These are phyloP conservation scores for Crenuchus spilurus DNA, from an alignment of 2,797 vertebrate genomes.

Conservation along the genomic window DNA sequence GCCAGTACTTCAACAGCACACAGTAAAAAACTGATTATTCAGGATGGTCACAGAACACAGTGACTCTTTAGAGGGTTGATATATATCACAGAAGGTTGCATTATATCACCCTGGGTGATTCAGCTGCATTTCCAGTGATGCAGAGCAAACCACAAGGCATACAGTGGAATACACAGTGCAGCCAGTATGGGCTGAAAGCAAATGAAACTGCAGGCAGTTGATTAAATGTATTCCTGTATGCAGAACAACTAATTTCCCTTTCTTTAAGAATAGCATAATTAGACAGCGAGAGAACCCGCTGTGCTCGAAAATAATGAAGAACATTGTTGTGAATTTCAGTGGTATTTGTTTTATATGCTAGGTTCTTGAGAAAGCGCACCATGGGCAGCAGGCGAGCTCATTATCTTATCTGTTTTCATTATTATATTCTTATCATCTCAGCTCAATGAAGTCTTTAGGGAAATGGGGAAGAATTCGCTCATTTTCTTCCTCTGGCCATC, in stretches of 20 bases:
- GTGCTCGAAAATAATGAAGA: background rate
- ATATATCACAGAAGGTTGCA: too few relatives aligned
- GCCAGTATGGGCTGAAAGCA: background rate
- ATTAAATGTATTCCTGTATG: background rate
- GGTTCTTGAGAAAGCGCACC: background rate
- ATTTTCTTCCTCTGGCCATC: background rate
- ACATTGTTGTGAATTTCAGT: background rate
- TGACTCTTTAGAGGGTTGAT: too few relatives aligned
- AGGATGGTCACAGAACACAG: too few relatives aligned
- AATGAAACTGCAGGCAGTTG: background rate
- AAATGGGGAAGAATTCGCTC: background rate
- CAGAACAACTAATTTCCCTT: background rate
- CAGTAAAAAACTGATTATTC: too few relatives aligned
- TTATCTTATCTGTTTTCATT: conserved; percentile 12
- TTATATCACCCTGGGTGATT: too few relatives aligned
- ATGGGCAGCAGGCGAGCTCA: background rate
- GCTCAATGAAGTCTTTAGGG: background rate
- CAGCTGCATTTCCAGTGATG: background rate
- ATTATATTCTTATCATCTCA: conserved; percentile 1
- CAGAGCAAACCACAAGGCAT: background rate
- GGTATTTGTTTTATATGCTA: background rate
- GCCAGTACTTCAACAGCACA: too few relatives aligned
- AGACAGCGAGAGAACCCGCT: background rate
- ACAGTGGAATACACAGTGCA: background rate
- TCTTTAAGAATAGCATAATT: background rate